A percentile compares a stretch with the other conserved stretches of the same genome.
phyloP scores from a whole-genome alignment of 2,113 vertebrate species.

The Maccullochella peelii region DNA sequence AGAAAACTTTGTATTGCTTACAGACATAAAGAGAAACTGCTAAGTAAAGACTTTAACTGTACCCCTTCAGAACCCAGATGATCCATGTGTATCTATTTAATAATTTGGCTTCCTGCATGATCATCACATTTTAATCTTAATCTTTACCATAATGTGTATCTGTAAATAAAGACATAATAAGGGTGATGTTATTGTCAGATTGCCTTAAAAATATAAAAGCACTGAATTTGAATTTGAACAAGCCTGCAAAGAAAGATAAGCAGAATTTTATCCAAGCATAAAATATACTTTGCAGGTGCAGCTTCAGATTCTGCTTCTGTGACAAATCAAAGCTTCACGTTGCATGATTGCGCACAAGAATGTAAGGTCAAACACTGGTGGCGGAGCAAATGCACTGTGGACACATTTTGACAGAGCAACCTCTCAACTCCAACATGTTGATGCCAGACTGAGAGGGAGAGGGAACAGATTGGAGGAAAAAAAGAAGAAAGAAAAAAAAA shows the following conservation, averaged over 20 bases:
- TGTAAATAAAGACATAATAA: slow-evolving; percentile 4
- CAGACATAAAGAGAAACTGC: background rate
- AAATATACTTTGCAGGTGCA: slow-evolving; percentile 17
- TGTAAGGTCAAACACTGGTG: slow-evolving; percentile 30
- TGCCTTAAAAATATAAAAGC: slow-evolving; percentile 13
- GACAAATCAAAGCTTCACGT: slow-evolving; percentile 42
- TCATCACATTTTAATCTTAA: slow-evolving; percentile 9
- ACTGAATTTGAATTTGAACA: slow-evolving; percentile 32
- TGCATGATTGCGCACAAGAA: slow-evolving; percentile 7
- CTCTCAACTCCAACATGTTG: slow-evolving; percentile 36
- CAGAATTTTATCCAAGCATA: slow-evolving; percentile 21
- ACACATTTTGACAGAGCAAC: slow-evolving; percentile 34
- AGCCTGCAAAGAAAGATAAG: slow-evolving; percentile 35
- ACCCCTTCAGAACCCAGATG: slow-evolving; percentile 28
- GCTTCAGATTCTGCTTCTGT: slow-evolving; percentile 27
- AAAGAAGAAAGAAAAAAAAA: background rate
- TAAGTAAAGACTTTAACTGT: background rate
- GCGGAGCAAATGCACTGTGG: slow-evolving; percentile 32
- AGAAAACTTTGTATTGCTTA: background rate
- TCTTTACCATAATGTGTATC: background rate
- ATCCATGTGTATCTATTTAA: slow-evolving; percentile 32
- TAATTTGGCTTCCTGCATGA: background rate
- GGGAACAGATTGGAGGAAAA: background rate
- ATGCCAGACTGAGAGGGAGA: slow-evolving; percentile 44
- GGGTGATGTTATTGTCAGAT: background rate